Evolutionary conservation across 2,888 invertebrate species (phyloP), one percentile per base, ranked within the genome.

Genomic region (Drosophila pegasa): DNA sequence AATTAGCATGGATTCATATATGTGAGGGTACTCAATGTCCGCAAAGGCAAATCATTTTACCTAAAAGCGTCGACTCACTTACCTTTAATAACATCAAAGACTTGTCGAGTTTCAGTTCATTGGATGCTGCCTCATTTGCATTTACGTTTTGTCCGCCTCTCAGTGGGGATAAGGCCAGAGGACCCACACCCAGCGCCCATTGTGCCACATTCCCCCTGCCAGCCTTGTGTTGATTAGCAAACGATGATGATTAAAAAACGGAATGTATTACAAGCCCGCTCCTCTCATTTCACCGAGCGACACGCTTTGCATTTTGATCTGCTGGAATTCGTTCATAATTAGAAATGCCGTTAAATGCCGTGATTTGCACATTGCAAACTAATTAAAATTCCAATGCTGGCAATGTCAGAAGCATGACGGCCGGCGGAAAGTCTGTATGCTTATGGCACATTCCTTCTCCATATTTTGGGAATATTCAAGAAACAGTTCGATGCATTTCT

Each of bases 301-400:
- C 71, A 55, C 55, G 76, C 38, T 74, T 41, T 58, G 69, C 63
- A 67, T 74, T 78, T 74, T 74, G 72, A 87, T 78, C 78, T 66
- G 71, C 47, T 74, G 78, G 74, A 87, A 84, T 84, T 80, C 58
- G 29, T 33, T 80, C 73, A 80, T 84, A 84, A 84, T 84, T 84
- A 84, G 38, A 58, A 84, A 71, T 69, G 63, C 74, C 74, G 78
- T 83, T 81, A 78, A 87, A 76, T 71, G 72, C 72, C 84, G 65
- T 80, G 84, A 87, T 74, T 78, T 78, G 83, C 87, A 73, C 74
- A 66, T 78, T 71, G 65, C 72, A 66, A 87, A 80, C 76, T 80
- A 87, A 84, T 84, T 84, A 78, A 72, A 84, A 84, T 80, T 80
- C 84, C 71, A 50, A 8, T 10, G 8, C 40, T 29, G 29, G 14